Evolutionary conservation across 1,140 invertebrate genomes (phyloP), one percentile per base, ranked within the genome.

Genomic region (Drosophila pachea): DNA sequence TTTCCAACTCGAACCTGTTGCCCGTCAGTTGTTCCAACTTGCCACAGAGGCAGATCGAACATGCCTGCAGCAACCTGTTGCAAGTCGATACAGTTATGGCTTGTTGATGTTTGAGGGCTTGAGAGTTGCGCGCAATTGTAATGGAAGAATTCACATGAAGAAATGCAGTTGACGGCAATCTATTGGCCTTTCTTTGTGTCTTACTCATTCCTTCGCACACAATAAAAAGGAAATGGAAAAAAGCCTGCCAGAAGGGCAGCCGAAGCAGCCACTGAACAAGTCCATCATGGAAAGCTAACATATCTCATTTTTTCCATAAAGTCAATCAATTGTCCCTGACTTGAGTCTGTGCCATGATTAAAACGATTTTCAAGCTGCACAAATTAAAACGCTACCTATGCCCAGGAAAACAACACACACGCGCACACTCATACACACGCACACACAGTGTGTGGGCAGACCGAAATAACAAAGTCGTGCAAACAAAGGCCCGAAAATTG

Each of bases 11-110:
- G 55, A 63, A 74, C 58, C 36, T 54, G 61, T 48, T 68, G 35
- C 47, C 14, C 16, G 63, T 38, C 45, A 43, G 11, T n/a, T 43
- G 33, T 48, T 56, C 60, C 32, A 56, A 50, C 33, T 31, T 14
- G 11, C 38, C 53, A 35, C 60, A 66, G 5, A 61, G 47, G 59
- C 70, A 64, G 31, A 53, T 47, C 43, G 31, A 74, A 62, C 78
- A 68, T 82, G 73, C 62, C 48, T 22, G 49, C 62, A 32, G 32
- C 69, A 76, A 70, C 73, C 33, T 63, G 62, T 71, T 33, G 47
- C 40, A 48, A 31, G 7, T n/a, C 11, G 5, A 29, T 53, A 33
- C 12, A 16, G 9, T 9, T 22, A 1, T 22, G 22, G 22, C 22
- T 53, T 40, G 22, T 31, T 40, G 29, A 12, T 53, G 16, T 32